phyloP scores from a whole-genome alignment of 2,888 invertebrate species.

The Pachliopta kotzebuea region DNA sequence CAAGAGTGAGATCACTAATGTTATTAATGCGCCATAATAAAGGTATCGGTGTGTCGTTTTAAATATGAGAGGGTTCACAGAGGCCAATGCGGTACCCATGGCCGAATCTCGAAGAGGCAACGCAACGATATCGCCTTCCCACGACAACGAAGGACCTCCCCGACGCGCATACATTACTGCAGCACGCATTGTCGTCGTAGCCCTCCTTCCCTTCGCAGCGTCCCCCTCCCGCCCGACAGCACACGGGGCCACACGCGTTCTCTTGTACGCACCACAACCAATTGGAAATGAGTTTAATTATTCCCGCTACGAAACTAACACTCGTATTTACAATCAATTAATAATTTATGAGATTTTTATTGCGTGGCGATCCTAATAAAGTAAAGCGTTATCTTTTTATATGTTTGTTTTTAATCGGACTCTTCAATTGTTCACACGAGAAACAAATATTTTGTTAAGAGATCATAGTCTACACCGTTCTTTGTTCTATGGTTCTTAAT shows the following conservation, averaged over 20 bases:
- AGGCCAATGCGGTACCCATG: conserved; percentile 40
- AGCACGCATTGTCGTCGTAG: conserved; percentile 39
- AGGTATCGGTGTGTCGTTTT: conserved; percentile 23
- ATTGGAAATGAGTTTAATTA: conserved; percentile 43
- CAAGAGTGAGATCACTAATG: conserved; percentile 2
- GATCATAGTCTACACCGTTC: background rate
- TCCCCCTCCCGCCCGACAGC: conserved; percentile 42
- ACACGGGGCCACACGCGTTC: conserved; percentile 48
- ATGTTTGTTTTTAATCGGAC: conserved; percentile 25
- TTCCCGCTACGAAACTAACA: conserved; percentile 33
- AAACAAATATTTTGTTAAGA: conserved; percentile 5
- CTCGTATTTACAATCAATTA: conserved; percentile 31
- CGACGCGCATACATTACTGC: conserved; percentile 73
- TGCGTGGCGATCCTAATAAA: conserved; percentile 25
- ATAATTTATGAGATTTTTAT: conserved; percentile 30
- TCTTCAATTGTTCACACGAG: conserved; percentile 28
- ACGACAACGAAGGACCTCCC: conserved; percentile 69
- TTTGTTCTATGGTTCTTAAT: background rate
- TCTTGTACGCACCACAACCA: conserved; percentile 42
- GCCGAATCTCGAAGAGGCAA: conserved; percentile 43
- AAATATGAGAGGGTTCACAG: conserved; percentile 27
- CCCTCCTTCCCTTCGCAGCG: conserved; percentile 15
- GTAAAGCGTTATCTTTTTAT: conserved; percentile 23
- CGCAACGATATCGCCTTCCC: conserved; percentile 62
- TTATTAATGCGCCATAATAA: conserved; percentile 27